phyloP scores from a whole-genome alignment of 2,113 vertebrate species.

The Calypte anna region DNA sequence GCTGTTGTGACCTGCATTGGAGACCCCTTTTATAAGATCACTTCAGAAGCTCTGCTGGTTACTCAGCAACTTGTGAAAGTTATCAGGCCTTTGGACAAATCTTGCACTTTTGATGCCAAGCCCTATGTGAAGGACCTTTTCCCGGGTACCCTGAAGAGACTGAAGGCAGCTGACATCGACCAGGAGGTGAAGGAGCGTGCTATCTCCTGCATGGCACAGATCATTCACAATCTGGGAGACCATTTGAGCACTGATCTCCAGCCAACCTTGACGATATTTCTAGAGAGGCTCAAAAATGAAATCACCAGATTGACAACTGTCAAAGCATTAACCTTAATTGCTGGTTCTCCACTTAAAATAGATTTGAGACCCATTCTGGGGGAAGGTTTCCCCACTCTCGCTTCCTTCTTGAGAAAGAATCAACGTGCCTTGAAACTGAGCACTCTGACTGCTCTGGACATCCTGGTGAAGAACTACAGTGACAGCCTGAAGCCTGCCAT shows the following conservation, averaged over 20 bases:
- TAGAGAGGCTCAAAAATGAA: slow-evolving; percentile 92
- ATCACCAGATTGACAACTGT: slow-evolving; percentile 90
- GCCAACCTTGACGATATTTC: slow-evolving; percentile 85
- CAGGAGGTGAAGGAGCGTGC: slow-evolving; percentile 96
- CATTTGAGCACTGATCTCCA: slow-evolving; percentile 82
- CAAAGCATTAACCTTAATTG: slow-evolving; percentile 84
- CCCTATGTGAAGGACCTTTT: slow-evolving; percentile 85
- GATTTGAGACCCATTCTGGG: slow-evolving; percentile 84
- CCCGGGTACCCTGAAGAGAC: slow-evolving; percentile 80
- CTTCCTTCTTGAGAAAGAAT: slow-evolving; percentile 91
- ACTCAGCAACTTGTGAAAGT: slow-evolving; percentile 86
- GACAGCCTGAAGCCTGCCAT: slow-evolving; percentile 81
- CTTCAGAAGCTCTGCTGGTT: slow-evolving; percentile 88
- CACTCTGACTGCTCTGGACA: slow-evolving; percentile 83
- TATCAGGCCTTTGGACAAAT: slow-evolving; percentile 82
- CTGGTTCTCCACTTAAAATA: slow-evolving; percentile 83
- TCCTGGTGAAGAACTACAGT: slow-evolving; percentile 84
- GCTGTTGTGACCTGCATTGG: slow-evolving; percentile 84
- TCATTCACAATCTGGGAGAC: slow-evolving; percentile 87
- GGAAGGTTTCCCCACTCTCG: slow-evolving; percentile 85
- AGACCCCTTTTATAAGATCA: slow-evolving; percentile 92
- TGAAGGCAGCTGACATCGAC: slow-evolving; percentile 92
- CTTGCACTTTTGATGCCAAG: slow-evolving; percentile 77
- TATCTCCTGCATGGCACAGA: slow-evolving; percentile 90
- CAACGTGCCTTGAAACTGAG: slow-evolving; percentile 87